Evolutionary conservation across 2,797 vertebrate genomes (phyloP), one percentile per base, ranked within the genome.

Genomic region (Gymnothorax reevesii): DNA sequence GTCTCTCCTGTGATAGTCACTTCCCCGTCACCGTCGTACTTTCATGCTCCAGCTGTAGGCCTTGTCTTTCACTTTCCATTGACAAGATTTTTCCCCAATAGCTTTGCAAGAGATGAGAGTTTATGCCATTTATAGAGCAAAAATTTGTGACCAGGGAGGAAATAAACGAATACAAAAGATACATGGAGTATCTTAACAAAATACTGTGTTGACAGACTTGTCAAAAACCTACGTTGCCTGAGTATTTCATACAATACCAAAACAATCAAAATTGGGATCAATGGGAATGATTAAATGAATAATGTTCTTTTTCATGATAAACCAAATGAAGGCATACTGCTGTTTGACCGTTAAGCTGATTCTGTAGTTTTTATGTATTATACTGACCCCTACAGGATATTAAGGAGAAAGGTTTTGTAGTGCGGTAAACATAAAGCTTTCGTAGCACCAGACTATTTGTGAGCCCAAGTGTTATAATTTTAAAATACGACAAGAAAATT

Each of bases 361-460:
- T 52, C 15, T 17, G 49, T 7, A n/a, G 7, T 20, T 20, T 54
- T 79, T 5, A 75, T 75, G 49, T 79, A 22, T 79, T 79, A 22
- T 54, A 79, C 75, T 79, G 75, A 49, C 75, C 75, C 20, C 52
- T 20, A 55, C n/a, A 79, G 75, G 75, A 20, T n/a, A n/a, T 54
- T 79, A 22, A 20, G 33, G 42, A 2, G 20, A n/a, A 79, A n/a
- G 75, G 17, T 75, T 42, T 12, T 33, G 10, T 12, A 75, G 0
- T 17, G 12, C 42, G 5, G 33, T 9, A 71, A 71, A 71, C 15
- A 12, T 49, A 75, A 75, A 75, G 7, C 27, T 4, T 62, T 15
- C 20, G 60, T 62, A 15, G 20, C 60, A 62, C 60, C 60, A 62
- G 13, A 7, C 57, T 59, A 59, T 59, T 59, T 10, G 57, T 15